Percentiles rank a stretch among this genome's conserved stretches.
phyloP scores from a whole-genome alignment of 35 echinoderm and acorn worm species.

The Lytechinus variegatus region DNA sequence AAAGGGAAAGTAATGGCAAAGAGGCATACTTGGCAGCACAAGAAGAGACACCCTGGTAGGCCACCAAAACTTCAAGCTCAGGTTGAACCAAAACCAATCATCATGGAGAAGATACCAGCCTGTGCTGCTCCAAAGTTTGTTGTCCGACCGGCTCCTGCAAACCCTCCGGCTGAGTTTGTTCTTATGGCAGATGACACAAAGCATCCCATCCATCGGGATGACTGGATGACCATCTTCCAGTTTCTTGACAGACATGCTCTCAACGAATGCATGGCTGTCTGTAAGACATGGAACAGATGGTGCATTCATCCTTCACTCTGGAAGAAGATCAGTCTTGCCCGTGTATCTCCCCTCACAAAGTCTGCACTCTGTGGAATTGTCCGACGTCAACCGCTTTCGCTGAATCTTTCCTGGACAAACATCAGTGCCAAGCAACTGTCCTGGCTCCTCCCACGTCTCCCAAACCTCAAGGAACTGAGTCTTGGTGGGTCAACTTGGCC shows the following conservation, averaged over 20 bases:
- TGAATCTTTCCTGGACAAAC: conserved; percentile 78
- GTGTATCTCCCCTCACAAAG: conserved; percentile 52
- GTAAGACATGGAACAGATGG: conserved; percentile 97
- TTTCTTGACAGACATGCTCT: conserved; percentile 64
- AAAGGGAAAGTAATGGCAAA: neutral
- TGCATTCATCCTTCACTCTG: conserved; percentile 85
- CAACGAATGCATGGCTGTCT: conserved; percentile 81
- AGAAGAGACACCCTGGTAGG: neutral
- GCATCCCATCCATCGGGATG: conserved; percentile 60
- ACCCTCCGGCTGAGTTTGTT: conserved; percentile 76
- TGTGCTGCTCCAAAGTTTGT: conserved; percentile 70
- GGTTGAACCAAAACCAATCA: conserved; percentile 45
- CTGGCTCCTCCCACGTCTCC: conserved; percentile 86
- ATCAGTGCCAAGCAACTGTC: conserved; percentile 78
- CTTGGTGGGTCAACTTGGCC: conserved; percentile 67
- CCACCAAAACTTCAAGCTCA: conserved; percentile 33
- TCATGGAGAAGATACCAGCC: conserved; percentile 61
- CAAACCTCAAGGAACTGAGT: conserved; percentile 67
- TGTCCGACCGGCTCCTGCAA: conserved; percentile 75
- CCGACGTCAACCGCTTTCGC: conserved; percentile 76
- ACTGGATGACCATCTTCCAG: conserved; percentile 81
- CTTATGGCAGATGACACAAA: conserved; percentile 52
- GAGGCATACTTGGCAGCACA: neutral
- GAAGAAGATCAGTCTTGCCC: conserved; percentile 65
- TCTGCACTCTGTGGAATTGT: conserved; percentile 76